Evolutionary conservation across 2,113 vertebrate genomes (phyloP).

Genomic region (Copsychus sechellarum): DNA sequence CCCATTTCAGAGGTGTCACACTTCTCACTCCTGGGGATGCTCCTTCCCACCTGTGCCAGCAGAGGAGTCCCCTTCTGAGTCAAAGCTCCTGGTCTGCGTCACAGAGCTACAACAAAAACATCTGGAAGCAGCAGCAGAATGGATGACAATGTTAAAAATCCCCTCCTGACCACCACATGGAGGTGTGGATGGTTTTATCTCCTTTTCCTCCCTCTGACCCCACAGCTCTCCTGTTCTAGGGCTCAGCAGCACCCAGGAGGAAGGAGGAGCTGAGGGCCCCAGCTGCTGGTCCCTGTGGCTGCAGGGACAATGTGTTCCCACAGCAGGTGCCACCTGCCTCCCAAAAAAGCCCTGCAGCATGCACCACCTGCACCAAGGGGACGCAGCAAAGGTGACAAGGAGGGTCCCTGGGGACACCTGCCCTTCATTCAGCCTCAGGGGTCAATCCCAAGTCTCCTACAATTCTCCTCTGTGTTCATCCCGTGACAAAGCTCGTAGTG

Average conservation of each 20-base stretch:
- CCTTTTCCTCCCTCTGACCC: not conserved
- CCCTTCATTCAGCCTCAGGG: not conserved
- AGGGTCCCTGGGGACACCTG: not conserved
- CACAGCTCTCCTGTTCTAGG: not conserved
- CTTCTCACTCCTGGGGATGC: not conserved
- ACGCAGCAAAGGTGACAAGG: not conserved
- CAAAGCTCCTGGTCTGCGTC: not conserved
- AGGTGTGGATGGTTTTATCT: not conserved
- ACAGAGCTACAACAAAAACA: not conserved
- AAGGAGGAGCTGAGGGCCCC: not conserved
- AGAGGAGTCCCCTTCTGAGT: not conserved
- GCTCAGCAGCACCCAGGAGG: not conserved
- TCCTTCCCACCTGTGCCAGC: not conserved
- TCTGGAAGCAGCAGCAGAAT: not conserved
- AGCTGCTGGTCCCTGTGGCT: not conserved
- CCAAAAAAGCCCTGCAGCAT: not conserved
- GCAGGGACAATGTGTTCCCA: not conserved
- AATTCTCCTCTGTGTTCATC: not conserved
- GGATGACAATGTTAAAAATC: not conserved
- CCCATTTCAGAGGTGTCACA: not conserved
- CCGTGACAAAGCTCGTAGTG: not conserved
- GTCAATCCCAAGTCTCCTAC: not conserved
- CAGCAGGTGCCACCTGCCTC: not conserved
- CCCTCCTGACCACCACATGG: not conserved
- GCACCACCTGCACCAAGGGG: not conserved